A percentile compares a stretch with the other conserved stretches of the same genome.
Evolutionary conservation across 2,797 vertebrate species (phyloP).

Genomic region (Pachyuromys duprasi): DNA sequence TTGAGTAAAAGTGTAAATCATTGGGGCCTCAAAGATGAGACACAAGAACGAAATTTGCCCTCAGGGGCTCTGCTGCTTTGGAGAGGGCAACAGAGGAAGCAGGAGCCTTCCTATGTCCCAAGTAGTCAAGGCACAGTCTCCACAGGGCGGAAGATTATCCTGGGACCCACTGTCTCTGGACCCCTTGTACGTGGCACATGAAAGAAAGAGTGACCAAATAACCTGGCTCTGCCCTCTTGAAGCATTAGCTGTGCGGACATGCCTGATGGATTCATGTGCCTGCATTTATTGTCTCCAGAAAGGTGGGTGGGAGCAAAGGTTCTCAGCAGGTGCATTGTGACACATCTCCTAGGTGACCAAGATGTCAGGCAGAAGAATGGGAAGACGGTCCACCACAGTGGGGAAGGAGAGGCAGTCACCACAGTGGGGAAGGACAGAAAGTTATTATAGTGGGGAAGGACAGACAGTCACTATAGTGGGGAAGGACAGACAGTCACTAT

Average conservation of each 20-base stretch:
- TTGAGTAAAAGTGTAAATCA: not conserved
- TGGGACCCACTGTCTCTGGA: not conserved
- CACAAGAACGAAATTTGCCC: rapidly evolving
- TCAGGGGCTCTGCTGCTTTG: too few relatives aligned
- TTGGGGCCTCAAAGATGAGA: not conserved
- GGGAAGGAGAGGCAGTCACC: not conserved
- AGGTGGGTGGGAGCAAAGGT: not conserved
- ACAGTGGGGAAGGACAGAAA: not conserved
- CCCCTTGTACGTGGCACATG: not conserved
- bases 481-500: not conserved
- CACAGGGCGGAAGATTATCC: not conserved
- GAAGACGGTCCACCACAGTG: too few relatives aligned
- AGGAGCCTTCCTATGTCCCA: not conserved
- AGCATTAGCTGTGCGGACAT: not conserved
- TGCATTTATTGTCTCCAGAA: not conserved
- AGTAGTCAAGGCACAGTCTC: too few relatives aligned
- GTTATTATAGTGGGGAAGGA: not conserved
- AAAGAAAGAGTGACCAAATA: not conserved
- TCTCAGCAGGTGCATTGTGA: not conserved
- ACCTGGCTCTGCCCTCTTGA: not conserved
- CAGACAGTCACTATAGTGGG: not conserved
- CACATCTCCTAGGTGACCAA: too few relatives aligned
- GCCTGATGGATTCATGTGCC: too few relatives aligned
- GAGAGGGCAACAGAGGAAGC: rapidly evolving
- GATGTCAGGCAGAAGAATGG: too few relatives aligned